Evolutionary conservation across 2,113 vertebrate species (phyloP).

Genomic region (Lasiurus cinereus): DNA sequence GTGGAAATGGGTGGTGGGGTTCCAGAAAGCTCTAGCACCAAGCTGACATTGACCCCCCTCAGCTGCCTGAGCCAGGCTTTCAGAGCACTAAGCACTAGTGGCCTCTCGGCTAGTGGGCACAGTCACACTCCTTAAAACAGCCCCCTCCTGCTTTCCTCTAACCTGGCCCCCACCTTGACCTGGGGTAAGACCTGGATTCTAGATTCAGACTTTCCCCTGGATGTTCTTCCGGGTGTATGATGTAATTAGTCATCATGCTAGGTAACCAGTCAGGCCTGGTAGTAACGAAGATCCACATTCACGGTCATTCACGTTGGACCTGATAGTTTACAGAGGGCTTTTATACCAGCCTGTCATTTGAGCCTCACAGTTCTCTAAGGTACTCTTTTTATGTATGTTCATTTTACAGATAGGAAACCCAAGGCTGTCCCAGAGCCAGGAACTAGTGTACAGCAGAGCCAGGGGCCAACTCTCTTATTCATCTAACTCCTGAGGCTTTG

Average conservation of each 20-base stretch:
- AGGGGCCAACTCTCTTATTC: neutral
- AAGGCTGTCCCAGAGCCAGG: neutral
- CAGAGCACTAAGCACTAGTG: neutral
- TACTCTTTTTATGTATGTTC: slow-evolving; percentile 27
- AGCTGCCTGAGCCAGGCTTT: neutral
- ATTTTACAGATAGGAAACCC: slow-evolving; percentile 56
- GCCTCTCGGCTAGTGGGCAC: neutral
- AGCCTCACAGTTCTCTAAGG: slow-evolving; percentile 36
- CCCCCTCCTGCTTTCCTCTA: neutral
- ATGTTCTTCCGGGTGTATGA: slow-evolving; percentile 39
- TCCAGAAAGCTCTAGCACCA: slow-evolving; percentile 19
- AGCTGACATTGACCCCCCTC: neutral
- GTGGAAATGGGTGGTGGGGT: neutral
- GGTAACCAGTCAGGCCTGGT: slow-evolving; percentile 34
- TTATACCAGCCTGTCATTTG: neutral
- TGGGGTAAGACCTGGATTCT: neutral
- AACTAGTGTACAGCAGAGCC: neutral
- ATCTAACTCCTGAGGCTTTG: slow-evolving; percentile 25
- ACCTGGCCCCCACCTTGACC: neutral
- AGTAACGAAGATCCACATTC: slow-evolving; percentile 56
- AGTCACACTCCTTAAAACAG: neutral
- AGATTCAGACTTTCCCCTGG: slow-evolving; percentile 65
- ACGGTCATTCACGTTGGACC: neutral
- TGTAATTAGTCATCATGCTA: slow-evolving; percentile 45
- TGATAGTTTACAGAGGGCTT: slow-evolving; percentile 58